Conservation (phyloP, 2,888 invertebrate species). For the Cryptocheilus praepositus region DNA sequence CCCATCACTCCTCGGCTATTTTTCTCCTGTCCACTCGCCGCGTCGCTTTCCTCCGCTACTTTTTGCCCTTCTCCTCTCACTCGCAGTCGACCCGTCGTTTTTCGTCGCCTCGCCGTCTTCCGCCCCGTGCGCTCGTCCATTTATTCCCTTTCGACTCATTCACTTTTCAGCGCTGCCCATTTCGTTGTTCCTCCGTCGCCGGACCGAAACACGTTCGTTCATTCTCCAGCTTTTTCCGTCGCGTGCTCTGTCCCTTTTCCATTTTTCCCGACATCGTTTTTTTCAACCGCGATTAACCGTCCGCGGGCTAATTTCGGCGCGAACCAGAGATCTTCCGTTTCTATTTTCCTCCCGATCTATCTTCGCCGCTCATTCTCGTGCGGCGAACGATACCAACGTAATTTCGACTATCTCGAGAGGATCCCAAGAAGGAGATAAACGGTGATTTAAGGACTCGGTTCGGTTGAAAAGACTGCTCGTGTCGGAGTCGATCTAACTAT, state of each 20-base stretch:
- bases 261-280: no score
- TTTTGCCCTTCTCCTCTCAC: background rate
- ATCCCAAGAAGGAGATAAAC: conserved; percentile 8
- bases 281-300: no score
- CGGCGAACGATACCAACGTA: conserved; percentile 17
- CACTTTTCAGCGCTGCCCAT: background rate
- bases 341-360: conserved; percentile 21
- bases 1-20: background rate
- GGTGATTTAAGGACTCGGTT: background rate
- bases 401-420: conserved; percentile 22
- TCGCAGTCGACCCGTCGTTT: background rate
- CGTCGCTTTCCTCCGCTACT: background rate
- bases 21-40: background rate
- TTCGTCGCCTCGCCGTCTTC: background rate
- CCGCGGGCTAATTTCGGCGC: no score
- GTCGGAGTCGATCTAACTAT: conserved; percentile 57
- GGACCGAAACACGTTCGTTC: conserved; percentile 26
- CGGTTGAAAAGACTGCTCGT: background rate
- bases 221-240: background rate
- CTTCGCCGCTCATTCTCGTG: conserved; percentile 14
- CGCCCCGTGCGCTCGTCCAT: background rate
- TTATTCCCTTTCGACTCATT: conserved; percentile 1
- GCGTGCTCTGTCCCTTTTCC: no score
- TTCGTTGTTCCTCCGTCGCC: conserved; percentile 15
- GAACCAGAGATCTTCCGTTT: background rate